Evolutionary conservation across 2,797 vertebrate species (phyloP).

Genomic region (Leptoclinus maculatus): DNA sequence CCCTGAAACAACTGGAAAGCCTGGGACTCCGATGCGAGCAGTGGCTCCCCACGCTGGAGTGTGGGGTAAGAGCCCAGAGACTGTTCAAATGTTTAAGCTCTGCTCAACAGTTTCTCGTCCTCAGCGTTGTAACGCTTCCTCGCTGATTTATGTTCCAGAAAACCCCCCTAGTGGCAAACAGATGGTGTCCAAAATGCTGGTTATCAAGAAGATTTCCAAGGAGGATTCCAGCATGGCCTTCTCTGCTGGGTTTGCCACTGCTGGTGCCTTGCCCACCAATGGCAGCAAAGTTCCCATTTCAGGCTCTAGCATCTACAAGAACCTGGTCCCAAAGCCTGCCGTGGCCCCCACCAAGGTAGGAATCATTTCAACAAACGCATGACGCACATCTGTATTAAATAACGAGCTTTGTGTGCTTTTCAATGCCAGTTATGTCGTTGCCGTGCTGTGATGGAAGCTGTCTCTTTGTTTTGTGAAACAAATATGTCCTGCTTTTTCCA

Average conservation of each 20-base stretch:
- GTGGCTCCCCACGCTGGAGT: conserved; percentile 97
- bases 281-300: conserved; percentile 93
- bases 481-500: conserved; percentile 37
- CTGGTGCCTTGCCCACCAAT: conserved; percentile 91
- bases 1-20: conserved; percentile 97
- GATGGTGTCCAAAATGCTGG: conserved; percentile 97
- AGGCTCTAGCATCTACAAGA: conserved; percentile 98
- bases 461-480: neutral
- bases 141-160: conserved; percentile 81
- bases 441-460: neutral
- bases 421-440: neutral
- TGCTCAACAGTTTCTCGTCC: neutral
- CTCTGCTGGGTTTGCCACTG: conserved; percentile 94
- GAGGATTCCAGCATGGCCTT: conserved; percentile 96
- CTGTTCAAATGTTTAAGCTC: neutral
- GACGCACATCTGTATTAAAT: neutral
- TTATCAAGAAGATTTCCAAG: conserved; percentile 99
- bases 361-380: neutral
- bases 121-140: neutral
- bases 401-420: neutral
- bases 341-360: conserved; percentile 95
- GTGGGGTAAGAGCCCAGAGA: conserved; percentile 89
- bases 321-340: conserved; percentile 97
- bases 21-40: conserved; percentile 90
- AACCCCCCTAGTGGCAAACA: conserved; percentile 99